Conservation (phyloP, 1,140 invertebrate genomes). For the Bactericera cockerelli region DNA sequence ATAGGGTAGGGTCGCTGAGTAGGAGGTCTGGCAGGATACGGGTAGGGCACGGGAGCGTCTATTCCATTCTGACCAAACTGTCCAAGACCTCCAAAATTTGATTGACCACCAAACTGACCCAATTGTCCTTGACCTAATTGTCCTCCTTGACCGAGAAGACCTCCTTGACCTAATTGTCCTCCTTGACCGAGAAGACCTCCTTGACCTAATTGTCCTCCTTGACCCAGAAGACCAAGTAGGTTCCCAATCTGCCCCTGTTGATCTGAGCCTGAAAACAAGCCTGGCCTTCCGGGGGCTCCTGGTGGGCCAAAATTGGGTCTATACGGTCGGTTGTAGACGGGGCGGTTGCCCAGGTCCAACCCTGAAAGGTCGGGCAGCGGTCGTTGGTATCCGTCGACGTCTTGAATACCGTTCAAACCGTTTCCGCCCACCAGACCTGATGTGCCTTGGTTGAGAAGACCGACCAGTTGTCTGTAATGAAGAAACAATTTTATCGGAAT, state of each 20-base stretch:
- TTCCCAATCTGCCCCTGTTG: conserved; percentile 1
- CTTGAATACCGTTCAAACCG: background rate
- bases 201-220: background rate
- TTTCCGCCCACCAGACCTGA: background rate
- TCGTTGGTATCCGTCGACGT: background rate
- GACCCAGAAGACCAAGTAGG: background rate
- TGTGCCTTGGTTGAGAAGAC: background rate
- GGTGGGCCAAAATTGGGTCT: background rate
- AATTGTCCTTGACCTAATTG: background rate
- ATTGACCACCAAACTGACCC: background rate
- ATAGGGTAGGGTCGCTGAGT: background rate
- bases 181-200: no score
- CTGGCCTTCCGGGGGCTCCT: background rate
- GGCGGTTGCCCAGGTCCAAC: background rate
- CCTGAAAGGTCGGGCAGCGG: background rate
- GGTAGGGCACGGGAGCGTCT: background rate
- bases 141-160: no score
- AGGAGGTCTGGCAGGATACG: conserved; percentile 1
- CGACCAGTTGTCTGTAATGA: background rate
- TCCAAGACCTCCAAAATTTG: background rate
- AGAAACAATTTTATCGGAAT: background rate
- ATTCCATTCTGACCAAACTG: background rate
- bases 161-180: background rate
- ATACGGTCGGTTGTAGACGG: background rate
- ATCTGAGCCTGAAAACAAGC: background rate